Evolutionary conservation across 2,888 invertebrate species (phyloP), one percentile per base, ranked within the genome.

Genomic region (Protonemura montana): DNA sequence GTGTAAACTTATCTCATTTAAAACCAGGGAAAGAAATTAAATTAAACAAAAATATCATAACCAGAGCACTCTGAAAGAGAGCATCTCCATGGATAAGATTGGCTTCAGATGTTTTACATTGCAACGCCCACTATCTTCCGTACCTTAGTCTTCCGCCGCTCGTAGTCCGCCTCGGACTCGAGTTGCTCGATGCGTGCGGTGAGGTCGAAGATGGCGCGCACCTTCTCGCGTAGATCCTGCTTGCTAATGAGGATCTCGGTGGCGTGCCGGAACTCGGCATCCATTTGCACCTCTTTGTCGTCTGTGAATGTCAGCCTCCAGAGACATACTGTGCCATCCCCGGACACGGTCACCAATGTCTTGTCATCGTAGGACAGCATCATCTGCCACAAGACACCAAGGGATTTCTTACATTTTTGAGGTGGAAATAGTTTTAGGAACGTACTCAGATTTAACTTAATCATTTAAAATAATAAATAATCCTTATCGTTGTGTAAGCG

Each of bases 121-220:
- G n/a, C n/a, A n/a, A n/a, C n/a, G n/a, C 13, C 6, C 25, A 85
- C n/a, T n/a, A 76, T 13, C 3, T 76, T 76, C 30, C 81, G n/a
- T 7, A 28, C 76, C 82, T 87, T 92, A 87, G 92, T 92, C 91
- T 97, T 95, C 30, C 96, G 93, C 89, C 97, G 93, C 90, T 97
- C 97, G 90, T 98, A 98, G 0, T 95, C 94, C 90, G 97, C 97
- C 90, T 98, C 98, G 21, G 96, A 96, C 90, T 97, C 96, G 89
- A 98, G 92, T 91, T 98, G 98, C 88, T 95, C 95, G 90, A 98
- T 94, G 85, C 97, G 93, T 28, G 95, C 93, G 88, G 94, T 94
- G 30, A 96, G 91, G 87, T 95, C 95, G 59, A 91, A 91, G 87
- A 96, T 96, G 87, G 92, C 92, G 0, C 93, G 91, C 88, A 96